Conservation (phyloP, 2,113 vertebrate genomes). For the Nerophis ophidion region DNA sequence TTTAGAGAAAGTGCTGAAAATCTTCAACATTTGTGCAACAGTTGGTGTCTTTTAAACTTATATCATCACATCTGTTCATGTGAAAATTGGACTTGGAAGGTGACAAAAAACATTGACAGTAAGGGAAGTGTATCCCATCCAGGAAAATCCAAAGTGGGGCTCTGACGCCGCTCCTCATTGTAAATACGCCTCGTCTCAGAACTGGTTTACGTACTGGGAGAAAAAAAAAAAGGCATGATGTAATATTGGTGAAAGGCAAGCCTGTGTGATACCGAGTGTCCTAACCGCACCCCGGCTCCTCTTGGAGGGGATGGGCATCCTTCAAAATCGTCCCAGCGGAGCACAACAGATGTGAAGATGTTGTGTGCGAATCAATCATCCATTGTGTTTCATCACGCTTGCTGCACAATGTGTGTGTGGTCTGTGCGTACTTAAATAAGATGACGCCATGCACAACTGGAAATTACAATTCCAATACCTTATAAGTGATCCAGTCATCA, state of each 20-base stretch:
- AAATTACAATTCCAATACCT: constrained; percentile 17
- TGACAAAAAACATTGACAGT: constrained; percentile 17
- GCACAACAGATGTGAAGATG: constrained; percentile 62
- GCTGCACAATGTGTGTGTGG: constrained; percentile 50
- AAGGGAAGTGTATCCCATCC: constrained; percentile 20
- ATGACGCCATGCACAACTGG: constrained; percentile 26
- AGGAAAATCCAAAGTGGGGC: constrained; percentile 26
- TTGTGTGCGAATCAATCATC: constrained; percentile 55
- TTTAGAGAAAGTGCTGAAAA: not conserved
- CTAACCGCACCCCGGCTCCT: constrained; percentile 45
- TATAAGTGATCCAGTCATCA: constrained; percentile 2
- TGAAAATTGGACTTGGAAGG: constrained; percentile 19
- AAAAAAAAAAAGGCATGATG: constrained; percentile 54
- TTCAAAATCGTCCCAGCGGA: constrained; percentile 49
- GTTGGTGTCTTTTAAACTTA: constrained; percentile 1
- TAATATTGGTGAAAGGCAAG: constrained; percentile 53
- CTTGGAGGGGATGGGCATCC: constrained; percentile 48
- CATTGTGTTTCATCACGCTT: constrained; percentile 50
- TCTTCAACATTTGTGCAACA: constrained; percentile 2
- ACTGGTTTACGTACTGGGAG: constrained; percentile 53
- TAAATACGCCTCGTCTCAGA: constrained; percentile 36
- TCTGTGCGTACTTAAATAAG: constrained; percentile 45
- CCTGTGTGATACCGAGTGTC: constrained; percentile 35
- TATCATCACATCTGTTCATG: constrained; percentile 11
- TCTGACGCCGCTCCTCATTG: constrained; percentile 23